Percentiles rank a stretch among this genome's conserved stretches.
Evolutionary conservation across 2,113 vertebrate genomes (phyloP).

Genomic region (Australoheros scitulus): DNA sequence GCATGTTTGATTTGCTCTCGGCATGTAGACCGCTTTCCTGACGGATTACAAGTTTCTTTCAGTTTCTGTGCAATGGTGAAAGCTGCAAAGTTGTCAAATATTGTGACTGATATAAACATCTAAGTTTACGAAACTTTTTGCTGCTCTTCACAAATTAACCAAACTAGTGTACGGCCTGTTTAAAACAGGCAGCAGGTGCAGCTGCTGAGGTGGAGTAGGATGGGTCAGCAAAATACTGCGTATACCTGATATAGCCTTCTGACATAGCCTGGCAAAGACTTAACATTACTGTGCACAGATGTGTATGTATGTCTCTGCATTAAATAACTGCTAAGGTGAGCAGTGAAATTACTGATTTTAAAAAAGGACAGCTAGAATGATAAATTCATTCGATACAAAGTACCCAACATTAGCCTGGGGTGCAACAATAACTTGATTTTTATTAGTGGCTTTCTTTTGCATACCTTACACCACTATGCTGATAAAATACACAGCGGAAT

Average conservation of each 20-base stretch:
- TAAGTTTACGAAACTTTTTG: background rate
- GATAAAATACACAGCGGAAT: background rate
- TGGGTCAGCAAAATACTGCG: background rate
- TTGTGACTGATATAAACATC: background rate
- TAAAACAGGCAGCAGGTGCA: background rate
- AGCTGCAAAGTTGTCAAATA: background rate
- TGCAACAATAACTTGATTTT: background rate
- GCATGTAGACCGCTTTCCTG: background rate
- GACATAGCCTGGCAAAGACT: background rate
- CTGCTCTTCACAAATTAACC: background rate
- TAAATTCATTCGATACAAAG: background rate
- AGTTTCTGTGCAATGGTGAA: background rate
- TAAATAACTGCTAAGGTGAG: background rate
- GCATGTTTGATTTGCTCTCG: too few species aligned
- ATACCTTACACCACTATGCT: background rate
- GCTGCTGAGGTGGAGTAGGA: background rate
- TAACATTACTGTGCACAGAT: conserved; percentile 1
- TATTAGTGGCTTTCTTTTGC: background rate
- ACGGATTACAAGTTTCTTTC: background rate
- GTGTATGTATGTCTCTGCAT: background rate
- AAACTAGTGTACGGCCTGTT: background rate
- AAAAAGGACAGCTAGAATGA: conserved; percentile 4
- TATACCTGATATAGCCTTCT: background rate
- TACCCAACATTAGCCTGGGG: background rate
- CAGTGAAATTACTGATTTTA: background rate